Evolutionary conservation across 2,888 invertebrate genomes (phyloP).

Genomic region (Acanthococcus lagerstroemiae): DNA sequence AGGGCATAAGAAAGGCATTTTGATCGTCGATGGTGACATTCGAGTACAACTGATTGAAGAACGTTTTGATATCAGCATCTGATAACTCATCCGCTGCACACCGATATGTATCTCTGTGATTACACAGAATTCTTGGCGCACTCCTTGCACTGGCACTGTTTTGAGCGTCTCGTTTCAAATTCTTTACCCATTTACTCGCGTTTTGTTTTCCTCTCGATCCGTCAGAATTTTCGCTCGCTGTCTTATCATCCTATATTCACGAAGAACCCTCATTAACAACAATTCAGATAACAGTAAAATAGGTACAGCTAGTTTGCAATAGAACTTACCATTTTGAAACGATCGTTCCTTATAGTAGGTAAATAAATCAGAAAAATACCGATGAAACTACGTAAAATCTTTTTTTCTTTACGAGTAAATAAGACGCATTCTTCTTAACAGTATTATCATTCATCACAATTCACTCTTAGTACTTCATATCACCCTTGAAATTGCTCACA

Average conservation of each 20-base stretch:
- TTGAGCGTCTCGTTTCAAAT: not conserved
- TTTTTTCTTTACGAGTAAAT: too few species aligned
- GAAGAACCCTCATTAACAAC: not conserved
- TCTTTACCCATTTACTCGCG: not conserved
- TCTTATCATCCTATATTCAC: not conserved
- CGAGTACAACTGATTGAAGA: not conserved
- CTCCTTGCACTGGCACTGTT: not conserved
- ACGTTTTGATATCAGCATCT: not conserved
- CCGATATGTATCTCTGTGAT: not conserved
- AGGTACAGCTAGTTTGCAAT: not conserved
- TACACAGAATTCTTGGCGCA: not conserved
- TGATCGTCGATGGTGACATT: not conserved
- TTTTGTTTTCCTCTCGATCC: not conserved
- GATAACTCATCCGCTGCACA: not conserved
- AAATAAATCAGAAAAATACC: too few species aligned
- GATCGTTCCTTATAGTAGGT: not conserved
- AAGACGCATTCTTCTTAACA: not conserved
- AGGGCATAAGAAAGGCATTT: not conserved
- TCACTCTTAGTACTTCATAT: too few species aligned
- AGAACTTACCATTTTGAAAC: not conserved
- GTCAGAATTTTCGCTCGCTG: not conserved
- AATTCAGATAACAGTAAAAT: too few species aligned
- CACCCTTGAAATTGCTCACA: too few species aligned
- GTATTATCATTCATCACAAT: not conserved
- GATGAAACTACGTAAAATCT: too few species aligned